A percentile compares a stretch with the other conserved stretches of the same genome.
Conservation (phyloP, 2,113 vertebrate genomes). For the Sinocyclocheilus rhinocerous region DNA sequence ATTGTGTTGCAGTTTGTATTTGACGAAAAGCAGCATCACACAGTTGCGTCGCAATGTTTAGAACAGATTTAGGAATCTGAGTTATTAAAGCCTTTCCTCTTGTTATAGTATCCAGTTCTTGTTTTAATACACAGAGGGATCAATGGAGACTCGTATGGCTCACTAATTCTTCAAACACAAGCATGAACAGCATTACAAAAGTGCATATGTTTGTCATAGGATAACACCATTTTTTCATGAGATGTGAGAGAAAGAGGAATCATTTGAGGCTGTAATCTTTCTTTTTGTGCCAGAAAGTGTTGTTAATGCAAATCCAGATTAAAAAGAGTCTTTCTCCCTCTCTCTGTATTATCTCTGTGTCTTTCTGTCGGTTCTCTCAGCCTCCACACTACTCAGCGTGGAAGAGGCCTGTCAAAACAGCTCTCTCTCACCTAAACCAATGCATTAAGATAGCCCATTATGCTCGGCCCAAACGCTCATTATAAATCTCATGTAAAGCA, state of each 20-base stretch:
- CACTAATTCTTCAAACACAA: not conserved
- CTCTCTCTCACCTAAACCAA: not conserved
- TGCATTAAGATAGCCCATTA: not conserved
- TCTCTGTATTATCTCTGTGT: not conserved
- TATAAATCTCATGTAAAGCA: slow-evolving; percentile 13
- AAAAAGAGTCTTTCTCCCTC: slow-evolving; percentile 13
- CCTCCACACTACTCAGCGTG: not conserved
- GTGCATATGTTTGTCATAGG: slow-evolving; percentile 26
- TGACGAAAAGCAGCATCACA: not conserved
- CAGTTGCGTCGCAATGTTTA: not conserved
- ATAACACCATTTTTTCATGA: not conserved
- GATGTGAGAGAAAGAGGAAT: not conserved
- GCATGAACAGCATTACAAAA: slow-evolving; percentile 3
- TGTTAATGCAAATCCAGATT: slow-evolving; percentile 44
- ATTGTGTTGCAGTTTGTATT: not conserved
- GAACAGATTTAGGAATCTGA: not conserved
- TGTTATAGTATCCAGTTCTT: not conserved
- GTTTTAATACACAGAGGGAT: not conserved
- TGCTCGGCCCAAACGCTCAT: not conserved
- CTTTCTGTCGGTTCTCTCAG: slow-evolving; percentile 6
- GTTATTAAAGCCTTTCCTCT: not conserved
- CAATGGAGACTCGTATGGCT: not conserved
- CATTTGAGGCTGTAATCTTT: slow-evolving; percentile 34
- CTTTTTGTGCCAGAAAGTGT: slow-evolving; percentile 36
- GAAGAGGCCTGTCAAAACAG: slow-evolving; percentile 26